Conservation (phyloP, 2,888 invertebrate species). For the Xanthorhoe spadicearia region DNA sequence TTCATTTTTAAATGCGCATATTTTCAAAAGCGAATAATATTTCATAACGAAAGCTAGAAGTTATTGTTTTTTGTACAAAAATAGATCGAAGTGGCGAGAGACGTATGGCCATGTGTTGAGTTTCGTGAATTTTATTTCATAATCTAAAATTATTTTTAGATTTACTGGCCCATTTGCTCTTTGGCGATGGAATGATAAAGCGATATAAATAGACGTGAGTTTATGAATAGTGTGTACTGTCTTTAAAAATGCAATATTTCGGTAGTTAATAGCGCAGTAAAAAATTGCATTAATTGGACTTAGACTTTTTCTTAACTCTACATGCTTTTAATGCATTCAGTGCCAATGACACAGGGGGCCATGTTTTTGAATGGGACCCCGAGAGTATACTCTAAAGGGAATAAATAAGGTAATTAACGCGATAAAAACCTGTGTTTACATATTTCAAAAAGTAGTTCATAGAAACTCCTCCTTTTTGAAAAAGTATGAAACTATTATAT, state of each 20-base stretch:
- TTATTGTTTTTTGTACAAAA: conserved; percentile 4
- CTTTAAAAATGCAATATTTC: background rate
- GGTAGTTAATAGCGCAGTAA: no score
- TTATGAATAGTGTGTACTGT: background rate
- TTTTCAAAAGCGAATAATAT: background rate
- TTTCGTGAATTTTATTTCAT: conserved; percentile 2
- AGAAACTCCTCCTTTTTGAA: no score
- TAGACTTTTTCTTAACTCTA: no score
- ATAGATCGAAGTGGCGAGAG: conserved; percentile 3
- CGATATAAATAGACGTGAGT: background rate
- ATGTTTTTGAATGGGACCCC: no score
- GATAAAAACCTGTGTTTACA: no score
- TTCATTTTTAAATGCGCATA: no score
- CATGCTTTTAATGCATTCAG: no score
- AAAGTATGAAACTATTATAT: no score
- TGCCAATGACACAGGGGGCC: no score
- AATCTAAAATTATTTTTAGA: background rate
- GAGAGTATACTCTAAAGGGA: no score
- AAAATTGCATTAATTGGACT: background rate
- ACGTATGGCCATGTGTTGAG: conserved; percentile 1
- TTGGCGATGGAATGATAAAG: background rate
- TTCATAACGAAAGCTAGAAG: background rate
- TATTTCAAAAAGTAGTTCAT: no score
- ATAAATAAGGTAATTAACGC: no score
- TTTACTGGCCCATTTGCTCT: conserved; percentile 1